Evolutionary conservation across 2,888 invertebrate genomes (phyloP), one percentile per base, ranked within the genome.

Genomic region (Drosophila eohydei): DNA sequence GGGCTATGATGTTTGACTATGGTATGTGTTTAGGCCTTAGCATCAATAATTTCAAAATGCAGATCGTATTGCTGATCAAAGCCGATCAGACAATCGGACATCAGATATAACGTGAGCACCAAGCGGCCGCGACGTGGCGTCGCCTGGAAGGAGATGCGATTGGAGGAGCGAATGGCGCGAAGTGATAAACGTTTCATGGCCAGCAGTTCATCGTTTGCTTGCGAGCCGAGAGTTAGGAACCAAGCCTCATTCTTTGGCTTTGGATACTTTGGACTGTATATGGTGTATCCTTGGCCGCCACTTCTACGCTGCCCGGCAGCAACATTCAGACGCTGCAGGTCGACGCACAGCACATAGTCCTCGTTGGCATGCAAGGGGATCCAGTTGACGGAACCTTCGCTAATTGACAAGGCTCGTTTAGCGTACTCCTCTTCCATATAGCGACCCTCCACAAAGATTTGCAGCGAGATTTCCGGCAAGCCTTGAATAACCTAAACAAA

Each of bases 211-310:
- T 94, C 94, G 1, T 93, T 93, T 59, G 95, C 95, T 28, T 95
- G 93, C 30, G 95, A 95, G 3, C 98, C 98, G 9, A 99, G 93
- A 0, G 98, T 94, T 2, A 98, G 91, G 93, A 99, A 96, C 99
- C 99, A 99, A 63, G 98, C 97, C 92, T 99, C 99, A 90, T 97
- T 97, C 93, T 99, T 99, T 41, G 96, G 95, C 92, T 98, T 98
- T 2, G 97, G 96, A 94, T 98, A 99, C 72, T 95, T 95, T 0
- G 97, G 97, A 70, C 97, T 96, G 71, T 96, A 93, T n/a, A 96
- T 97, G 21, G 96, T 96, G 82, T 94, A 94, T 86, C 64, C 58
- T 11, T 74, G 62, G 1, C 77, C 74, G 1, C 51, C 67, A 9
- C 30, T 26, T 36, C 78, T 92, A 58, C 94, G 93, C 40, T 81